Percentiles rank a stretch among this genome's conserved stretches.
Conservation (phyloP, 2,113 vertebrate genomes). For the Hippolais icterina region DNA sequence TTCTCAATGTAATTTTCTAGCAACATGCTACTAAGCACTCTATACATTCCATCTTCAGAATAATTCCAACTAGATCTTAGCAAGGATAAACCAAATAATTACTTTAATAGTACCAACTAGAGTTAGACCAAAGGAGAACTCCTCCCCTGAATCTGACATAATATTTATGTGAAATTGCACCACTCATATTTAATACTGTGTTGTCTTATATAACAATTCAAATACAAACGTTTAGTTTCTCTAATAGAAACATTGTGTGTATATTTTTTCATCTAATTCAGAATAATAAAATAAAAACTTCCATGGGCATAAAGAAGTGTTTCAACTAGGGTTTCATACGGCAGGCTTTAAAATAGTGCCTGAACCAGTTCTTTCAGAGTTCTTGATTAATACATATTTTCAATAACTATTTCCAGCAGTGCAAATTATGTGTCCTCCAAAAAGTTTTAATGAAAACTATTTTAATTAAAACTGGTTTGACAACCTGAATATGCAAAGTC, state of each 20-base stretch:
- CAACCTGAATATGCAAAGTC: slow-evolving; percentile 53
- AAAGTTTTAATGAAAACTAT: slow-evolving; percentile 47
- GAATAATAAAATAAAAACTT: slow-evolving; percentile 1
- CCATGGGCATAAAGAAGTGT: not conserved
- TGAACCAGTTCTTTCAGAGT: slow-evolving; percentile 41
- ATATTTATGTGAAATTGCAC: not conserved
- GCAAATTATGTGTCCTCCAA: slow-evolving; percentile 46
- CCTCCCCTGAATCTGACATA: not conserved
- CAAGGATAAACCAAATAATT: not conserved
- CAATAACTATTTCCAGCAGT: slow-evolving; percentile 46
- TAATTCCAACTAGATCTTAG: slow-evolving; percentile 27
- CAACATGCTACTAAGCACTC: slow-evolving; percentile 34
- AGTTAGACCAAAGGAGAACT: not conserved
- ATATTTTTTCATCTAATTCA: not conserved
- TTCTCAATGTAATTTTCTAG: slow-evolving; percentile 18
- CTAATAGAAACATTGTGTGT: not conserved
- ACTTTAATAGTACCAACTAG: slow-evolving; percentile 15
- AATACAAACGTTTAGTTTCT: not conserved
- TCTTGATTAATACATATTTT: slow-evolving; percentile 52
- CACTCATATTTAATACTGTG: not conserved
- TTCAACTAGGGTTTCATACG: not conserved
- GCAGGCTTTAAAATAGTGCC: slow-evolving; percentile 60
- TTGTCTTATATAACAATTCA: not conserved
- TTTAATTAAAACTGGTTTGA: slow-evolving; percentile 67
- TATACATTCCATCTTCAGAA: slow-evolving; percentile 35